Evolutionary conservation across 2,797 vertebrate genomes (phyloP), one percentile per base, ranked within the genome.

Genomic region (Clarias fuscus): DNA sequence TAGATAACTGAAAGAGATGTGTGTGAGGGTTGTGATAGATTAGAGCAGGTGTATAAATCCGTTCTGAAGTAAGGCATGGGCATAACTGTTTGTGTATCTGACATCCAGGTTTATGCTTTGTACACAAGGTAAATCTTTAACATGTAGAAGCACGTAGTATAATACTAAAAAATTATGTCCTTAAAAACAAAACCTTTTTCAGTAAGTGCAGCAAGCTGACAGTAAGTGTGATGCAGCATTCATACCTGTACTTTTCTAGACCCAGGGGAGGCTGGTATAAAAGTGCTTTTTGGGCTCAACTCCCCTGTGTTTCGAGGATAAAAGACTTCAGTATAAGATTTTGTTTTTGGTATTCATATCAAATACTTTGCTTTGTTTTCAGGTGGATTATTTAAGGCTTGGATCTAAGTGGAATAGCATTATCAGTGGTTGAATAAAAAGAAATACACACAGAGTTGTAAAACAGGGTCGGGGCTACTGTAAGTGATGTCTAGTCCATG

Each of bases 1-100:
- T 37, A 78, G 27, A 78, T 43, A 43, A 43, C 37, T 27, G 61
- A 65, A 2, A 10, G 4, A 64, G 22, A 65, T 65, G 37, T 81
- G 37, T 80, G 15, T 81, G 62, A 64, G 24, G 30, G 40, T 56
- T 37, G 43, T 72, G 56, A 81, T 86, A 40, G 64, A 73, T 82
- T 27, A 80, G 33, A 15, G 7, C 56, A 72, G 53, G 8, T 79
- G 37, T 33, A 59, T 86, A 62, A 79, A 79, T 24, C 20, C 40
- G 30, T 37, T 79, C 59, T 43, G 37, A 79, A 37, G 18, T n/a
- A 30, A 48, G 64, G 75, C 48, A 59, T n/a, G 30, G 56, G 56
- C 64, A 15, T 70, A 56, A 61, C 5, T 43, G 65, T 58, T 75
- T 37, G 20, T 24, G 40, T 80, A 37, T 75, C 40, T 40, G 61